Percentiles rank a stretch among this genome's conserved stretches.
Evolutionary conservation across 2,113 vertebrate species (phyloP).

Genomic region (Paratilapia polleni): DNA sequence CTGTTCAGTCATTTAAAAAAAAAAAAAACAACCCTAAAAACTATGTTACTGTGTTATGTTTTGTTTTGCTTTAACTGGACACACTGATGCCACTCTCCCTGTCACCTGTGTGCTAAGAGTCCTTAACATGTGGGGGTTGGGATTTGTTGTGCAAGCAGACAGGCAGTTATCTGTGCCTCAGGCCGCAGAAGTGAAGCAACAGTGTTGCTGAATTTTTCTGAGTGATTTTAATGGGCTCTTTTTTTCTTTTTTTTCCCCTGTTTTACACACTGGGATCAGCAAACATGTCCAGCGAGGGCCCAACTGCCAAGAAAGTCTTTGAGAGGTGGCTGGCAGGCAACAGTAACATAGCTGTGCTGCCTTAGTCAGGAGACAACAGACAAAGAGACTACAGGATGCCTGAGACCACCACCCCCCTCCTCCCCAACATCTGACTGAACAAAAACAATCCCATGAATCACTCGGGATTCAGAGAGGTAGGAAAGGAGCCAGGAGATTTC

Average conservation of each 20-base stretch:
- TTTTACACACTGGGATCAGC: slow-evolving; percentile 9
- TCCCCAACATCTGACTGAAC: slow-evolving; percentile 73
- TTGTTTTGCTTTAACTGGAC: slow-evolving; percentile 13
- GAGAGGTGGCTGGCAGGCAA: slow-evolving; percentile 64
- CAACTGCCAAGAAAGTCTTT: slow-evolving; percentile 54
- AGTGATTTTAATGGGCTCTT: slow-evolving; percentile 22
- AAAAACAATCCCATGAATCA: slow-evolving; percentile 81
- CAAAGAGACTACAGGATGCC: slow-evolving; percentile 81
- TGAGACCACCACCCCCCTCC: slow-evolving; percentile 56
- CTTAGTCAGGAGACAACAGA: slow-evolving; percentile 74
- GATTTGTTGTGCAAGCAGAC: slow-evolving; percentile 19
- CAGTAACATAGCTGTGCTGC: slow-evolving; percentile 66
- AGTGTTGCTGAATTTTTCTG: slow-evolving; percentile 11
- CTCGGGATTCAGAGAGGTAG: slow-evolving; percentile 70
- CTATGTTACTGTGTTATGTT: neutral
- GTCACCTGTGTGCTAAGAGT: slow-evolving; percentile 66
- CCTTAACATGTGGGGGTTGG: slow-evolving; percentile 53
- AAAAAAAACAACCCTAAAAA: too few relatives aligned
- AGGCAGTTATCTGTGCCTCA: slow-evolving; percentile 38
- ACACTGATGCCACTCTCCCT: slow-evolving; percentile 7
- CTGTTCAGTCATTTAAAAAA: neutral
- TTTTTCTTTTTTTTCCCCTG: slow-evolving; percentile 19
- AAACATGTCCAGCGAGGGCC: slow-evolving; percentile 46
- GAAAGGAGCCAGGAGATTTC: slow-evolving; percentile 74
- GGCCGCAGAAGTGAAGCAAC: slow-evolving; percentile 15